Conservation (phyloP, 2,797 vertebrate genomes). For the Hemibagrus guttatus region DNA sequence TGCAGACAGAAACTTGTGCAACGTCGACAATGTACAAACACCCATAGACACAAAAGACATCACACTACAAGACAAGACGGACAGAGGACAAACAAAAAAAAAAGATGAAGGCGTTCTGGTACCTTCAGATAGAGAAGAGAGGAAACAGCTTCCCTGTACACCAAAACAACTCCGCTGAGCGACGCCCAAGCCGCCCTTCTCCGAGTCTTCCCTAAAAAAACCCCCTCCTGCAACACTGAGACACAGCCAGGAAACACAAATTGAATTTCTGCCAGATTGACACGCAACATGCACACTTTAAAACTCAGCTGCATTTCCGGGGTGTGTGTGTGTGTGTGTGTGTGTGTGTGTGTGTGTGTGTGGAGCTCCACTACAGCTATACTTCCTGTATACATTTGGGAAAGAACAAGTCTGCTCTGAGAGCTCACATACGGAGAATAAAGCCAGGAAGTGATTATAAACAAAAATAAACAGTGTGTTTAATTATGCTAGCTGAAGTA, state of each 20-base stretch:
- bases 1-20: slow-evolving; percentile 7
- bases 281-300: slow-evolving; percentile 17
- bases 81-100: background rate
- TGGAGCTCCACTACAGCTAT: background rate
- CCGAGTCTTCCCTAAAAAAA: slow-evolving; percentile 83
- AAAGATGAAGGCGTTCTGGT: slow-evolving; percentile 50
- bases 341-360: background rate
- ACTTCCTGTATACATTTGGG: background rate
- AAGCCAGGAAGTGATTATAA: slow-evolving; percentile 2
- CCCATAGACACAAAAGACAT: slow-evolving; percentile 36
- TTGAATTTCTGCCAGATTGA: slow-evolving; percentile 27
- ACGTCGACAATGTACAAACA: slow-evolving; percentile 24
- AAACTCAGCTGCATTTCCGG: background rate
- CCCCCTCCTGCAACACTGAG: slow-evolving; percentile 82
- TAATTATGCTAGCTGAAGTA: background rate
- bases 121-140: slow-evolving; percentile 83
- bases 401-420: background rate
- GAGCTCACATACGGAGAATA: background rate
- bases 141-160: slow-evolving; percentile 83
- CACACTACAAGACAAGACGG: slow-evolving; percentile 42
- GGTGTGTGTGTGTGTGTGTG: too few relatives aligned
- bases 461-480: background rate
- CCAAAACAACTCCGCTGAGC: slow-evolving; percentile 82
- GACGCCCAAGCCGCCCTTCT: slow-evolving; percentile 80
- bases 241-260: slow-evolving; percentile 49